Conservation (phyloP, 2,113 vertebrate species). For the Bufo bufo region DNA sequence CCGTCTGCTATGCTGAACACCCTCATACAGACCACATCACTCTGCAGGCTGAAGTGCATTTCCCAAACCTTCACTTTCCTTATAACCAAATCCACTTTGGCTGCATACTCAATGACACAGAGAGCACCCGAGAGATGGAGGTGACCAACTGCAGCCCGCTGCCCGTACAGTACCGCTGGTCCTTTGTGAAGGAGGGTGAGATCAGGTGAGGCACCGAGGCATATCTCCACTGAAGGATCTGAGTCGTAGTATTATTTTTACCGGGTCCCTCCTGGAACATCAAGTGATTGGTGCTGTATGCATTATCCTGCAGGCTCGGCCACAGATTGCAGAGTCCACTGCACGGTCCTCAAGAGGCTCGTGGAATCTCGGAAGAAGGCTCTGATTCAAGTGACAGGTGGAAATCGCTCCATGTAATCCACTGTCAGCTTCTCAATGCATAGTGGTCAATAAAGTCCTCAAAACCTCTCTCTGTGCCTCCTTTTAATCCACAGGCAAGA, state of each 20-base stretch:
- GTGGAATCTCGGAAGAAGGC: not conserved
- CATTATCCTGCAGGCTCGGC: not conserved
- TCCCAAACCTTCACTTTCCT: constrained; percentile 82
- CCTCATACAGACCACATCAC: constrained; percentile 73
- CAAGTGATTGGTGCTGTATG: not conserved
- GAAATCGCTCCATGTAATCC: not conserved
- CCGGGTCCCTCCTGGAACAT: not conserved
- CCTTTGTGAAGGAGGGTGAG: constrained; percentile 67
- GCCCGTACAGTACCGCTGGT: constrained; percentile 80
- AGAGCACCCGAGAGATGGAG: constrained; percentile 66
- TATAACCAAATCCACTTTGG: constrained; percentile 79
- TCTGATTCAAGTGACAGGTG: not conserved
- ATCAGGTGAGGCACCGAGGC: constrained; percentile 69
- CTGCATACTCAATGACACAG: constrained; percentile 79
- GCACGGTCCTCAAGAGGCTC: not conserved
- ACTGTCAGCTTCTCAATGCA: not conserved
- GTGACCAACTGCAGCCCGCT: constrained; percentile 83
- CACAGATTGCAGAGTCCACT: not conserved
- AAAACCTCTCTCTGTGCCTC: not conserved
- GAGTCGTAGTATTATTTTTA: not conserved
- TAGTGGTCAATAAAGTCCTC: not conserved
- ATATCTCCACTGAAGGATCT: not conserved
- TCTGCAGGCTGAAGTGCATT: constrained; percentile 77
- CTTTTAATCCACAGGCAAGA: not conserved
- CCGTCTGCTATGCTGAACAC: constrained; percentile 75